Base-by-base conservation (phyloP, 2,888 invertebrate species). In the Sphecodes monilicornis region DNA sequence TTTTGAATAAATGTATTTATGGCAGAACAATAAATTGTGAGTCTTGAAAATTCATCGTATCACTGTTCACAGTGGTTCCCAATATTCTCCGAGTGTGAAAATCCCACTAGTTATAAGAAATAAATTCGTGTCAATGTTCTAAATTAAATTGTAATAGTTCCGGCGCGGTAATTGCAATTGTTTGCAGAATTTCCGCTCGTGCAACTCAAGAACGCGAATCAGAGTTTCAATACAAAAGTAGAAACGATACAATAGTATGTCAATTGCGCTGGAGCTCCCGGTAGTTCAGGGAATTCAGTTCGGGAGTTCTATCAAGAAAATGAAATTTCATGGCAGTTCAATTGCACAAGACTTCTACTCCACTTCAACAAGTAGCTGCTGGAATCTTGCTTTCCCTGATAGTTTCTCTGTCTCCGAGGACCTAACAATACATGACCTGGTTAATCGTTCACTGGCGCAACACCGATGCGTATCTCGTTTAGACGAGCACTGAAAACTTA, bases 391-490 rank as follows among this genome's bases (percentile, higher is more conserved):
- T 88, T 86, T 89, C 80, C 81, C 78, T 81, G 85, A 87, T 87
- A 84, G 88, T 88, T 87, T 88, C 84, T 84, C 87, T 85, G 86
- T 88, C 87, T 89, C 85, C 83, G 84, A 87, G 87, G 87, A 88
- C 86, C 83, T 78, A 90, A 91, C 89, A 88, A 89, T 91, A 89
- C 87, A 84, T 87, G 91, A 87, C 88, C 91, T 89, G 90, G 92
- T 93, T 93, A 92, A 93, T 93, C 91, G 92, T 91, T 92, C 91
- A 90, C 87, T 91, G 90, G 87, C 89, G 91, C 86, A 89, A 87
- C 84, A 87, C 72, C 86, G 93, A 92, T 93, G 83, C 84, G 86
- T 92, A 92, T 93, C 92, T 91, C 86, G 88, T 86, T 85, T 88
- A 89, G 86, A 88, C 87, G 85, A 90, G 86, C 90, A 87, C 89